Base-by-base conservation (phyloP, 2,888 invertebrate genomes). In the Chymomyza fuscimana region DNA sequence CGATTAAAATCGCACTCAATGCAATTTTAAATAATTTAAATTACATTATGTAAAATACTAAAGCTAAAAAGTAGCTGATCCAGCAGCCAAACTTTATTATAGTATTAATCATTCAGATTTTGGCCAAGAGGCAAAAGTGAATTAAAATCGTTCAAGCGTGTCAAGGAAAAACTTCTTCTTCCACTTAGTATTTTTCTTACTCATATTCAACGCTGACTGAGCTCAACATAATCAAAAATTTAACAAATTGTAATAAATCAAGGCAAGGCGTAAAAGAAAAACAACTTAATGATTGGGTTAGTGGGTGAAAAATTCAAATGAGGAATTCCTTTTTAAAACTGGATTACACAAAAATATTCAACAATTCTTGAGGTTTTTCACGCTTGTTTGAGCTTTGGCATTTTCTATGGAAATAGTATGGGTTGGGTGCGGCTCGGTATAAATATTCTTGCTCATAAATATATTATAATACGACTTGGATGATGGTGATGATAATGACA, bases 71-170 rank as follows among this genome's bases (percentile, higher is more conserved):
- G 40, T 9, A n/a, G 40, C 40, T 46, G 54, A 54, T 22, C 10
- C 15, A 54, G 54, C 54, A 7, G 25, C n/a, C 52, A 1, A 54
- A 46, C 40, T 46, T 46, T 46, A 46, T 46, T 46, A 3, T 12
- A 10, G 40, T 46, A 46, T 69, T 72, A 69, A 65, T 63, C 67
- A 29, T 46, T 36, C 25, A 25, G 61, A 65, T 59, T 67, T 69
- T 32, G 36, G 29, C 56, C 51, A 50, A 54, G 67, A 67, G 32
- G 46, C 58, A 58, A 72, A 65, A 72, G 65, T 59, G 69, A 76
- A 78, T 78, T 66, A 69, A 73, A 80, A 71, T 78, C 76, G 60
- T 36, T 67, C 62, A 67, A 67, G 78, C 72, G 72, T 64, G 29
- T 52, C 50, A 64, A 9, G 58, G 63, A 46, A 46, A 46, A 46